Percentiles rank a stretch among this genome's conserved stretches.
Conservation (phyloP, 2,888 invertebrate species). For the Nemurella pictetii region DNA sequence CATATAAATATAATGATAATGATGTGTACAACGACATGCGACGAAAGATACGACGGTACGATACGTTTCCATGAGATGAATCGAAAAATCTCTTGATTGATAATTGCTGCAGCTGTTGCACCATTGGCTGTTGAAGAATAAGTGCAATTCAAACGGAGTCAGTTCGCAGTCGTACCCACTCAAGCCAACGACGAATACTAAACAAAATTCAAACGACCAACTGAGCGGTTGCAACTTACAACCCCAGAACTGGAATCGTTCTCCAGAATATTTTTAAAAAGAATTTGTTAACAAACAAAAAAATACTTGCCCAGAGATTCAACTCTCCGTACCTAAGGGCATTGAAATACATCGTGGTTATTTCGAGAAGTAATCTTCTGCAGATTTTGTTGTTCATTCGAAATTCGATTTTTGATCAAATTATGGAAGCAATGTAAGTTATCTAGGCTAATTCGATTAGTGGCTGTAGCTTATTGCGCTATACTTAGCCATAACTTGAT, state of each 20-base stretch:
- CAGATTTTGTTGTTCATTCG: neutral
- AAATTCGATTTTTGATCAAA: neutral
- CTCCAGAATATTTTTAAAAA: neutral
- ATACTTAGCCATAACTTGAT: neutral
- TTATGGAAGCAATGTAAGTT: neutral
- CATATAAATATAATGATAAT: too few relatives aligned
- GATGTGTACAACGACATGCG: too few relatives aligned
- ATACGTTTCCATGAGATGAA: too few relatives aligned
- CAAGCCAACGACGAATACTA: too few relatives aligned
- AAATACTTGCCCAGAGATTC: neutral
- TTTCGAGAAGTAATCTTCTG: neutral
- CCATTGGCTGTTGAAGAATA: too few relatives aligned
- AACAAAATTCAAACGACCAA: too few relatives aligned
- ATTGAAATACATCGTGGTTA: neutral
- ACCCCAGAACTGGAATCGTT: neutral
- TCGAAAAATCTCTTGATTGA: too few relatives aligned
- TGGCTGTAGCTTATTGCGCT: neutral
- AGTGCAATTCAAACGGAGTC: too few relatives aligned
- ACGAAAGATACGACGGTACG: too few relatives aligned
- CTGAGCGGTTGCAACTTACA: too few relatives aligned
- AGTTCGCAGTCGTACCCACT: too few relatives aligned
- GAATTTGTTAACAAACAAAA: neutral
- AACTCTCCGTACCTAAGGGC: neutral
- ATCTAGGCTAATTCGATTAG: neutral
- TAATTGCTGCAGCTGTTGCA: too few relatives aligned